Percentiles rank a stretch among this genome's conserved stretches.
Evolutionary conservation across 2,797 vertebrate species (phyloP).

Genomic region (Xerus rutilus): DNA sequence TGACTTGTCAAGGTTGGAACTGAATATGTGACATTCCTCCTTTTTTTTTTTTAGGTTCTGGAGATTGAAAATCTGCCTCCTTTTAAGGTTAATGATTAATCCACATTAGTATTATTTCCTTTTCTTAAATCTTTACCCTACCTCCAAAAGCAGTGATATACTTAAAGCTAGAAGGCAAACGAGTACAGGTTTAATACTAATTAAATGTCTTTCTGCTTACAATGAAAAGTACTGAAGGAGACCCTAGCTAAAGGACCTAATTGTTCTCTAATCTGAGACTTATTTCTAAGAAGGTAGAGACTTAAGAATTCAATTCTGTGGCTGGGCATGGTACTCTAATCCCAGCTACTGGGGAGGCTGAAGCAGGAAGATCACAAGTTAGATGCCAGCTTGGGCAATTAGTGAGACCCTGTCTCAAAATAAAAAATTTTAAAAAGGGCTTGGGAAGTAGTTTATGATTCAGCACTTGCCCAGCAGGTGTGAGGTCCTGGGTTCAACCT

Average conservation of each 20-base stretch:
- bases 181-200: not conserved
- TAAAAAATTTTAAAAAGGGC: not conserved
- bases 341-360: not conserved
- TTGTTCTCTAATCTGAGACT: slow-evolving; percentile 46
- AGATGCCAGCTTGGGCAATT: no score
- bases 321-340: not conserved
- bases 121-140: slow-evolving; percentile 57
- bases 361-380: no score
- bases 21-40: slow-evolving; percentile 14
- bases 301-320: slow-evolving; percentile 47
- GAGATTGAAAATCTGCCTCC: not conserved
- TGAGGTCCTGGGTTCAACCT: not conserved
- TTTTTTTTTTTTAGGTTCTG: not conserved
- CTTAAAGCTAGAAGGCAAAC: slow-evolving; percentile 37
- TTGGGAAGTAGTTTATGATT: no score
- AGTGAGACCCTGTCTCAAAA: not conserved
- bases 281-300: slow-evolving; percentile 51
- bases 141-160: slow-evolving; percentile 59
- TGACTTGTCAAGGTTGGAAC: slow-evolving; percentile 58
- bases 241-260: not conserved
- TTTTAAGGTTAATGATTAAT: slow-evolving; percentile 74
- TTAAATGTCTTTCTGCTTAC: slow-evolving; percentile 41
- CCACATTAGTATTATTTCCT: slow-evolving; percentile 51
- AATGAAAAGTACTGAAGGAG: slow-evolving; percentile 54
- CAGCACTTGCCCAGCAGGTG: no score